Evolutionary conservation across 2,113 vertebrate species (phyloP).

Genomic region (Menidia beryllina): DNA sequence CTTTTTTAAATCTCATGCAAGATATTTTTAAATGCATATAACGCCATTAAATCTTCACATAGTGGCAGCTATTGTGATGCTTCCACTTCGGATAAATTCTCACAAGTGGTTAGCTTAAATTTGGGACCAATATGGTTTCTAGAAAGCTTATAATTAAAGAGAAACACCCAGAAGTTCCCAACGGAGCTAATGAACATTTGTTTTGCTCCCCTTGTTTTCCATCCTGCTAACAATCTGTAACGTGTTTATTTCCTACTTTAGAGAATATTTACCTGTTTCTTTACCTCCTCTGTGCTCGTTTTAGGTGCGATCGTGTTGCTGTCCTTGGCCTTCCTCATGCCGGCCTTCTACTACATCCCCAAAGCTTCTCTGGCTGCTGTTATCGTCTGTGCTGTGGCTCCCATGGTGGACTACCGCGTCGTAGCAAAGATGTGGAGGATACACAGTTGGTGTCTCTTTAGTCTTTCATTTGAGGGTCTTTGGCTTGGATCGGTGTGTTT

Average conservation of each 20-base stretch:
- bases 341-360: slow-evolving; percentile 93
- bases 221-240: background rate
- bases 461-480: background rate
- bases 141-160: too few relatives aligned
- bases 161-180: too few relatives aligned
- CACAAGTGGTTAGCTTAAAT: too few relatives aligned
- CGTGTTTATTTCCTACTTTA: background rate
- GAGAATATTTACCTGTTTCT: accelerated
- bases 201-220: too few relatives aligned
- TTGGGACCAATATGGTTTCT: too few relatives aligned
- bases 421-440: slow-evolving; percentile 87
- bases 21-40: too few relatives aligned
- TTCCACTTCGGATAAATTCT: too few relatives aligned
- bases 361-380: slow-evolving; percentile 91
- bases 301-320: slow-evolving; percentile 91
- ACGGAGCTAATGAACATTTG: too few relatives aligned
- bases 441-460: slow-evolving; percentile 82
- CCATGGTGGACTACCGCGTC: slow-evolving; percentile 86
- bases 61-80: too few relatives aligned
- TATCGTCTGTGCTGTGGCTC: slow-evolving; percentile 91
- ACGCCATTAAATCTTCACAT: too few relatives aligned
- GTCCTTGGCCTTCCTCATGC: slow-evolving; percentile 91
- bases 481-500: background rate
- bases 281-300: background rate
- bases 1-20: too few relatives aligned